Percentiles rank a stretch among this genome's conserved stretches.
These are phyloP conservation scores for Lampropteryx suffumata DNA, from an alignment of 2,888 invertebrate species.

Conservation along the genomic window DNA sequence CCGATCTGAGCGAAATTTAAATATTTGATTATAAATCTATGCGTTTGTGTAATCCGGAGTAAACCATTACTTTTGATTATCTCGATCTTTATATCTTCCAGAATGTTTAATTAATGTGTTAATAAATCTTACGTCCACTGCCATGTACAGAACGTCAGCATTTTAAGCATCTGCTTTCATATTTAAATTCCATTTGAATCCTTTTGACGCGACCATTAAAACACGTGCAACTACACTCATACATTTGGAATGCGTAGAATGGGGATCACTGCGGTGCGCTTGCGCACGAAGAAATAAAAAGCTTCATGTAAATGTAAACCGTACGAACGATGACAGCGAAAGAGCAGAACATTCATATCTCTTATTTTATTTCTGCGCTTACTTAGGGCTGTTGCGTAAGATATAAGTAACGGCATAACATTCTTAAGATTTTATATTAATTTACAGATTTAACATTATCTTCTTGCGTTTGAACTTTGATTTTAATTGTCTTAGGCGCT, in stretches of 20 bases:
- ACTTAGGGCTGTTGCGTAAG: conserved; percentile 23
- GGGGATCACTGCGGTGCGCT: conserved; percentile 50
- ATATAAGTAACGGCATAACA: conserved; percentile 3
- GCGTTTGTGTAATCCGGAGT: conserved; percentile 47
- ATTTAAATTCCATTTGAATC: conserved; percentile 31
- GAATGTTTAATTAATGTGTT: conserved; percentile 19
- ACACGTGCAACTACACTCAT: conserved; percentile 62
- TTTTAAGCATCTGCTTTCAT: conserved; percentile 28
- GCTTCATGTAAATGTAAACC: conserved; percentile 25
- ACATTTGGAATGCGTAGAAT: conserved; percentile 62
- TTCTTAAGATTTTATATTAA: too few relatives aligned
- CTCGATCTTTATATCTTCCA: conserved; percentile 16
- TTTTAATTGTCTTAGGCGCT: too few relatives aligned
- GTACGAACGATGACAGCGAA: conserved; percentile 31
- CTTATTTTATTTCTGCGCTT: conserved; percentile 29
- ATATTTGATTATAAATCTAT: conserved; percentile 75
- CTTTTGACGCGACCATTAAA: conserved; percentile 36
- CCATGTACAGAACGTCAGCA: conserved; percentile 14
- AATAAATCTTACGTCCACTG: conserved; percentile 18
- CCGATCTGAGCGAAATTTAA: conserved; percentile 55
- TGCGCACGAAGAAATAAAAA: conserved; percentile 48
- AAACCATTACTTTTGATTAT: conserved; percentile 29
- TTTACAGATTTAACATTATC: too few relatives aligned
- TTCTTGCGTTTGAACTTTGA: conserved; percentile 15
- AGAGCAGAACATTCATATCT: conserved; percentile 24